Evolutionary conservation across 2,888 invertebrate genomes (phyloP), one percentile per base, ranked within the genome.

Genomic region (Eudasyphora cyanicolor): DNA sequence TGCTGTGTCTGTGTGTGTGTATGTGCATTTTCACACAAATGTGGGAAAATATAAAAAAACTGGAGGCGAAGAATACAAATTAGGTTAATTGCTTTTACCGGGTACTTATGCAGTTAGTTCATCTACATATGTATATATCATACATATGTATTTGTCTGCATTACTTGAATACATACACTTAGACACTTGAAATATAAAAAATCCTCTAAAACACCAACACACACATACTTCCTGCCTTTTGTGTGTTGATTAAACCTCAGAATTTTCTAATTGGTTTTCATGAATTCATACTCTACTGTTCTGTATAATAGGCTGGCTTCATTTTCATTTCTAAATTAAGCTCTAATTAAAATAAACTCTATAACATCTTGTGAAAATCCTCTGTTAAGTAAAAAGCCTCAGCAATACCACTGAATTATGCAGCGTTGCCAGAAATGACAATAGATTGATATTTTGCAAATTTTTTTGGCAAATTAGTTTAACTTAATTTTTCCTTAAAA

Each of bases 201-300:
- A 29, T 60, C 35, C 49, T 14, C 38, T 27, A 17, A 38, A 35
- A 19, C 60, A 60, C 32, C 6, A 14, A 19, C 29, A 45, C 21
- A 29, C 38, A 32, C 14, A 62, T 42, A 74, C 29, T 71, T 82
- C 29, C 54, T 27, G 54, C 27, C 85, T 75, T 80, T 85, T 80
- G 79, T 69, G 54, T 49, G 60, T 57, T 42, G 29, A 62, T 79
- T 24, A 79, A 82, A 82, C 73, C 84, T 78, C 82, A 85, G 71
- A 84, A 84, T 79, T 84, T 84, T 85, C 85, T 86, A 85, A 85
- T 85, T 86, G 85, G 84, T 85, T 85, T 85, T 77, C 70, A 81
- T 76, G 78, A 81, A 79, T 84, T 76, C 78, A 70, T 76, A 74
- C 60, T 51, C 24, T 60, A 24, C 71, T 57, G 7, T 10, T 27